phyloP scores from a whole-genome alignment of 2,797 vertebrate genomes.

The Podarcis lilfordi region DNA sequence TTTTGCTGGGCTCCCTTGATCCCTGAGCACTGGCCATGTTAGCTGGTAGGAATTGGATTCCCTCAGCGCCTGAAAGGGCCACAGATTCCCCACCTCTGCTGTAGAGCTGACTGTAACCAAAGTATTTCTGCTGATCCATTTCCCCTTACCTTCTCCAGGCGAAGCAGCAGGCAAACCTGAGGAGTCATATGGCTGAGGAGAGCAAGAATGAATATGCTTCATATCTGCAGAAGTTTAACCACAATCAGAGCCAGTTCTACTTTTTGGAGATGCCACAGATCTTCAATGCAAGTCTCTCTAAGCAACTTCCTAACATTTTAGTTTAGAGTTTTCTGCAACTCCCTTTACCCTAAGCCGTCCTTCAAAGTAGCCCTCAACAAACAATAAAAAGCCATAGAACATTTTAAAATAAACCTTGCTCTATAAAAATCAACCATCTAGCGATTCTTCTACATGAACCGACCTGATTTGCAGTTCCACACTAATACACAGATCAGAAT shows the following conservation, averaged over 20 bases:
- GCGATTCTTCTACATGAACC: neutral
- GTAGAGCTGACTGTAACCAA: neutral
- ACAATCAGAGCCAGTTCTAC: conserved; percentile 85
- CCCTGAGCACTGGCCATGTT: neutral
- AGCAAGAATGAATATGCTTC: conserved; percentile 88
- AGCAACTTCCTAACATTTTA: neutral
- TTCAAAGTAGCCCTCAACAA: neutral
- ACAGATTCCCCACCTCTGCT: neutral
- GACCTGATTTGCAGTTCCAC: neutral
- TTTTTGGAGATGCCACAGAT: conserved; percentile 85
- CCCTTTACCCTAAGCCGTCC: neutral
- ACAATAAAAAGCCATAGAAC: neutral
- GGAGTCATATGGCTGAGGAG: conserved; percentile 84
- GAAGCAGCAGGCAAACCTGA: conserved; percentile 81
- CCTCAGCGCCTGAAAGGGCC: neutral
- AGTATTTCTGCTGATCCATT: neutral
- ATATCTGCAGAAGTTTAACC: conserved; percentile 88
- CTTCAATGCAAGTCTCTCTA: conserved; percentile 80
- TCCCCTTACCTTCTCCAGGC: conserved; percentile 69
- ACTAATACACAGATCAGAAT: too few relatives aligned
- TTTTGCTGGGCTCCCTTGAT: neutral
- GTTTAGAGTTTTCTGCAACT: neutral
- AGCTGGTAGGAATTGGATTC: neutral
- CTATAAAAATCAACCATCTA: neutral
- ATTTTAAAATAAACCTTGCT: neutral